These are phyloP conservation scores for Ramphastos sulfuratus DNA, from an alignment of 2,113 vertebrate genomes.

Conservation along the genomic window DNA sequence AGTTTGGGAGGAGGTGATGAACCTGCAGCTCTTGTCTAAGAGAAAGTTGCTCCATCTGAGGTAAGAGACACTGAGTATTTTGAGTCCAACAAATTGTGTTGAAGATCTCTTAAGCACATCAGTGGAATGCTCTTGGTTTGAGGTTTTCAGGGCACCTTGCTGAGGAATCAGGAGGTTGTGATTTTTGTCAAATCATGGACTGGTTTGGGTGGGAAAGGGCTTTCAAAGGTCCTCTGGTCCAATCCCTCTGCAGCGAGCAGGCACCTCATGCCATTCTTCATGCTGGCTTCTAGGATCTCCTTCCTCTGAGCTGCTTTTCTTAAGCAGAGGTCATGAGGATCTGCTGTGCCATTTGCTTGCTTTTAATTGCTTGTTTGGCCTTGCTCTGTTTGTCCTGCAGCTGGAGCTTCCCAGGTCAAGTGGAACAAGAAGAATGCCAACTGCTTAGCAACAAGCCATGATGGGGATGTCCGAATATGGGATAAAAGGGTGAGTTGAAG, in stretches of 20 bases:
- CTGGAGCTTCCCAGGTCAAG: conserved; percentile 98
- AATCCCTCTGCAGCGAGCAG: too few species aligned
- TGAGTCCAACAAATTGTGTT: not conserved
- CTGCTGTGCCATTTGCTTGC: not conserved
- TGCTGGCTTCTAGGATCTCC: not conserved
- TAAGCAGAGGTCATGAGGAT: not conserved
- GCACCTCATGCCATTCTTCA: not conserved
- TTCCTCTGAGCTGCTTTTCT: not conserved
- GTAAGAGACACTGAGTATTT: not conserved
- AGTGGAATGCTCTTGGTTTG: not conserved
- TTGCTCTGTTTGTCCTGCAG: conserved; percentile 70
- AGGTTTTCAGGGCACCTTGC: not conserved
- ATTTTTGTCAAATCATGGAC: not conserved
- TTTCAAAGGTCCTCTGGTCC: too few species aligned
- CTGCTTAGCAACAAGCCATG: conserved; percentile 94
- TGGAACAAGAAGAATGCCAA: conserved; percentile 93
- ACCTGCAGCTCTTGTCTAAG: not conserved
- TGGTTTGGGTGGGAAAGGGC: too few species aligned
- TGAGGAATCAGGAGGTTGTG: not conserved
- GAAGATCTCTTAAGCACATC: not conserved
- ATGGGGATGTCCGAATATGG: conserved; percentile 97
- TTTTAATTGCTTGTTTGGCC: not conserved
- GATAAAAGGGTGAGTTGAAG: conserved; percentile 89
- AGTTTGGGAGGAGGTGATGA: not conserved
- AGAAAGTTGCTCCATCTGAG: not conserved